Conservation (phyloP, 2,888 invertebrate species). For the Polyommatus icarus region DNA sequence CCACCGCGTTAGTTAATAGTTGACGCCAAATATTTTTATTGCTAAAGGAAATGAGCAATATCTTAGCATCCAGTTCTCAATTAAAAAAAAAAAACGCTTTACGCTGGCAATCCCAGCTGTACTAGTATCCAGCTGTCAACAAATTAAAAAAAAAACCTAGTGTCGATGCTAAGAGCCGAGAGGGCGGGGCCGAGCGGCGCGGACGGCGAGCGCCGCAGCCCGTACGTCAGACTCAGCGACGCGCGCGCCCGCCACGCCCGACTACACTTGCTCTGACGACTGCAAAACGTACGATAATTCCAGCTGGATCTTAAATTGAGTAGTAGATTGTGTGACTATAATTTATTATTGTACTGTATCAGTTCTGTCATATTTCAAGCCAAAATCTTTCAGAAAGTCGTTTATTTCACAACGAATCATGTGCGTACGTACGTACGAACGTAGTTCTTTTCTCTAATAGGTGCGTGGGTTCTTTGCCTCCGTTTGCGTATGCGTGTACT, state of each 20-base stretch:
- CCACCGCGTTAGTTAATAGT: too few relatives aligned
- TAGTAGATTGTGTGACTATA: too few relatives aligned
- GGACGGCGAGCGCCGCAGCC: slow-evolving; percentile 48
- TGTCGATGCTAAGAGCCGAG: slow-evolving; percentile 53
- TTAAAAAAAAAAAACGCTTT: not conserved
- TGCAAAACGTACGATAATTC: slow-evolving; percentile 37
- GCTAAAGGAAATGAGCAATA: not conserved
- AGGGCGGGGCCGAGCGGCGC: slow-evolving; percentile 45
- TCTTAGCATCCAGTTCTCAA: not conserved
- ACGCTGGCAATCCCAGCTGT: not conserved
- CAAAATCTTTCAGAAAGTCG: too few relatives aligned
- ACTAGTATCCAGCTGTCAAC: not conserved
- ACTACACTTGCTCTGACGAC: slow-evolving; percentile 45
- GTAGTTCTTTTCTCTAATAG: too few relatives aligned
- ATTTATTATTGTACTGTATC: too few relatives aligned
- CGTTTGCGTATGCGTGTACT: too few relatives aligned
- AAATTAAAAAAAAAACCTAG: slow-evolving; percentile 48
- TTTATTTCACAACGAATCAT: too few relatives aligned
- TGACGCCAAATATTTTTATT: not conserved
- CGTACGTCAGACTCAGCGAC: slow-evolving; percentile 48
- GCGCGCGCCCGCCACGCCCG: slow-evolving; percentile 56
- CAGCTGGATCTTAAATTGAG: not conserved
- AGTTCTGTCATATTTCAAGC: too few relatives aligned
- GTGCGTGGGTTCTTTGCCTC: too few relatives aligned
- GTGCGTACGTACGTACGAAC: too few relatives aligned